Conservation (phyloP, 1,140 invertebrate genomes). For the Scylla paramamosain region DNA sequence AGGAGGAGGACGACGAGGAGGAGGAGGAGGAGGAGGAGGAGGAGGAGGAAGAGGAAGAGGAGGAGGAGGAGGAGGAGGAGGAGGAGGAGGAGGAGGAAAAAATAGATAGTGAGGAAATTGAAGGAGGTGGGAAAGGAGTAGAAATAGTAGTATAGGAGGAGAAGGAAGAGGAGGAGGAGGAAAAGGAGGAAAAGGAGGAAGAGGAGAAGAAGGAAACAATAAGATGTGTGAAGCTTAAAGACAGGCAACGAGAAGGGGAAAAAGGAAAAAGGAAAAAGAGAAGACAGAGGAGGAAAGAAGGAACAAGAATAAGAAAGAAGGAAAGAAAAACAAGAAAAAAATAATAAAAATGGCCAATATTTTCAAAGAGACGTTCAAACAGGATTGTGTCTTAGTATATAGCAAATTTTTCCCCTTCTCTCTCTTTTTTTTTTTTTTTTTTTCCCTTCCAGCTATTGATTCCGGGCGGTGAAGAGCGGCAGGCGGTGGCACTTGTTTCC, state of each 20-base stretch:
- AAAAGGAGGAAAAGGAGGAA: too few relatives aligned
- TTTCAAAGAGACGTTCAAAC: too few relatives aligned
- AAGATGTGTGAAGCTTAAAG: neutral
- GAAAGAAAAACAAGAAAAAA: neutral
- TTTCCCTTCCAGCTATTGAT: too few relatives aligned
- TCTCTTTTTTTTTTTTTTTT: too few relatives aligned
- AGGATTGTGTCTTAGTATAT: too few relatives aligned
- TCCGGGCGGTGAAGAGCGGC: too few relatives aligned
- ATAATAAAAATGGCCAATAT: too few relatives aligned
- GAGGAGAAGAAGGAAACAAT: neutral
- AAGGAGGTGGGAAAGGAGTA: neutral
- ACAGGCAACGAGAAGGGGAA: too few relatives aligned
- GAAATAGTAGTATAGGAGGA: neutral
- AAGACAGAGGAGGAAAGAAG: neutral
- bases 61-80: neutral
- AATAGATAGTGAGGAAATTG: neutral
- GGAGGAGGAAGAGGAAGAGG: neutral
- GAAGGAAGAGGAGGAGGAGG: neutral
- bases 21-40: neutral
- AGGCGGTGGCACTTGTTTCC: too few relatives aligned
- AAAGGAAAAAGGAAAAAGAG: neutral
- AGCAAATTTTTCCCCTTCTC: too few relatives aligned
- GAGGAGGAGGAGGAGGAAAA: neutral
- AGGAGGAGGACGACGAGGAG: neutral
- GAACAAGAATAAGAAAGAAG: neutral